These are phyloP conservation scores for Antitype chi DNA, from an alignment of 2,888 invertebrate species.

Conservation along the genomic window DNA sequence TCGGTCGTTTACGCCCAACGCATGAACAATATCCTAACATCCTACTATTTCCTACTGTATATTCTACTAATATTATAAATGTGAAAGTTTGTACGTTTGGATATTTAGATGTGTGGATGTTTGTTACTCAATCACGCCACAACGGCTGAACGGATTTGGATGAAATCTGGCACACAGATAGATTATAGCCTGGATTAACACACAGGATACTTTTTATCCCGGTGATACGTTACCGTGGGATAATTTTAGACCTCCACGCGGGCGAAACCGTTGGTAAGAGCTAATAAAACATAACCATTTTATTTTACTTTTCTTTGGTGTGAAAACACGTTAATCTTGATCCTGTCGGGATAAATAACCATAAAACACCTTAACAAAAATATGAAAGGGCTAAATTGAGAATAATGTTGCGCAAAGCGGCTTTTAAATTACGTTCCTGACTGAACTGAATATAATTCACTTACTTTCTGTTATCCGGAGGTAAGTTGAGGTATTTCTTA, in stretches of 20 bases:
- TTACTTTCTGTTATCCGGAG: constrained; percentile 11
- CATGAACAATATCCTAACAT: not conserved
- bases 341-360: constrained; percentile 46
- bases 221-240: no score
- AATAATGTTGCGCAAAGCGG: constrained; percentile 58
- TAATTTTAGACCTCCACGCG: no score
- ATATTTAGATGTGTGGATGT: no score
- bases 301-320: not conserved
- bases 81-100: no score
- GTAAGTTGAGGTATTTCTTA: not conserved
- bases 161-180: no score
- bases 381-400: constrained; percentile 63
- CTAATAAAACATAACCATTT: not conserved
- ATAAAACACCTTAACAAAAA: constrained; percentile 35
- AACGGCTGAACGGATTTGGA: no score
- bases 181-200: no score
- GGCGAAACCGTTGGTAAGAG: no score
- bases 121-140: no score
- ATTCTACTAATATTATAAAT: no score
- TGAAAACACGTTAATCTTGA: constrained; percentile 41
- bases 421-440: constrained; percentile 44
- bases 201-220: no score
- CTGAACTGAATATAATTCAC: constrained; percentile 34
- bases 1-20: not conserved
- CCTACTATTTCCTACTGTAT: no score